Evolutionary conservation across 2,113 vertebrate species (phyloP).

Genomic region (Megaceryle torquata): DNA sequence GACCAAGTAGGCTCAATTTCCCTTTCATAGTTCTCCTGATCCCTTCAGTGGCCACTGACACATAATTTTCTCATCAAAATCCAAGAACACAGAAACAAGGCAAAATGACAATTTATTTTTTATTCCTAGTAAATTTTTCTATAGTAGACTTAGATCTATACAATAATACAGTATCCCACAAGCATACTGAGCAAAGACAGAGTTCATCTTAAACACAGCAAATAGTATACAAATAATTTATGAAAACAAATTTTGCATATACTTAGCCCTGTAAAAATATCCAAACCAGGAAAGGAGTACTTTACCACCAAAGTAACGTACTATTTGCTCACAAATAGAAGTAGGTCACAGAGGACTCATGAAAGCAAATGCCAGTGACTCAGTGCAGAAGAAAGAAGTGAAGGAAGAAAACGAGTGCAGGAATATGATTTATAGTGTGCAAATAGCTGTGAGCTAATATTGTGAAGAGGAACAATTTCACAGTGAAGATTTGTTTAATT

Average conservation of each 20-base stretch:
- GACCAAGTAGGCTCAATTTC: neutral
- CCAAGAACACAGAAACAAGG: neutral
- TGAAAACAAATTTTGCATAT: neutral
- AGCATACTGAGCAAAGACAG: neutral
- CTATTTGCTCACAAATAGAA: conserved; percentile 47
- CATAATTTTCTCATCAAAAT: neutral
- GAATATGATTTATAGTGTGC: conserved; percentile 43
- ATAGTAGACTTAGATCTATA: neutral
- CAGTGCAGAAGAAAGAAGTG: conserved; percentile 9
- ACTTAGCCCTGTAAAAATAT: neutral
- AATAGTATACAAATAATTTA: neutral
- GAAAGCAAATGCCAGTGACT: conserved; percentile 68
- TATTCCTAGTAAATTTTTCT: neutral
- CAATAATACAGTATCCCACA: neutral
- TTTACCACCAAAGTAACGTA: neutral
- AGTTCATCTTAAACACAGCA: neutral
- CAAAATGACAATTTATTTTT: neutral
- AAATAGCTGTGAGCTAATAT: conserved; percentile 17
- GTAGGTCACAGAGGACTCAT: conserved; percentile 68
- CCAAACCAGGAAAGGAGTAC: neutral
- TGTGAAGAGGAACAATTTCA: neutral
- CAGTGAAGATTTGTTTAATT: neutral
- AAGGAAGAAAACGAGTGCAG: conserved; percentile 15
- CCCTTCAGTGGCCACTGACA: neutral
- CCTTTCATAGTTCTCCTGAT: neutral